phyloP scores from a whole-genome alignment of 2,888 invertebrate genomes.

The Sarcophaga caerulescens region DNA sequence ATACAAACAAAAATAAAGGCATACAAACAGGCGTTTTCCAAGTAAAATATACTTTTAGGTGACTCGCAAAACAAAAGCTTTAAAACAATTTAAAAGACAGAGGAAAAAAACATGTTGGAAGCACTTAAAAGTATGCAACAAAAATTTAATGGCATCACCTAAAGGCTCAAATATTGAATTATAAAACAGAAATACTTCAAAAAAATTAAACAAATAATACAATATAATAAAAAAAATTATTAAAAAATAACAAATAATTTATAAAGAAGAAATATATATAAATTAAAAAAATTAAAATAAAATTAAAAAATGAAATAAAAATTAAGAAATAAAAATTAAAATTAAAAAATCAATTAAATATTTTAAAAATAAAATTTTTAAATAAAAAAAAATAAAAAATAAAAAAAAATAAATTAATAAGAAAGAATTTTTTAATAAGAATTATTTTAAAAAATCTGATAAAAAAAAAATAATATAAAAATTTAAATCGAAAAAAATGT shows the following conservation, averaged over 20 bases:
- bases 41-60: neutral
- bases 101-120: neutral
- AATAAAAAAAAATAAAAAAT: neutral
- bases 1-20: neutral
- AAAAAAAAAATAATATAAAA: too few species aligned
- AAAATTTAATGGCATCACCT: slow-evolving; percentile 12
- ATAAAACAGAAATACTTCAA: neutral
- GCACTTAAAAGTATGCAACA: neutral
- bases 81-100: neutral
- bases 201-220: too few species aligned
- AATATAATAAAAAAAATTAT: too few species aligned
- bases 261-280: too few species aligned
- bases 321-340: too few species aligned
- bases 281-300: too few species aligned
- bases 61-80: neutral
- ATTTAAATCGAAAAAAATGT: too few species aligned
- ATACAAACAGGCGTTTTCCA: neutral
- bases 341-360: too few species aligned
- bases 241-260: too few species aligned
- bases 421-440: too few species aligned
- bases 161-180: slow-evolving; percentile 1
- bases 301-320: too few species aligned
- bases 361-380: neutral
- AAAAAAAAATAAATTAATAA: neutral
- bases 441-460: too few species aligned